These are phyloP conservation scores for Drosophila erecta DNA, from an alignment of 1,140 invertebrate genomes.

Conservation along the genomic window DNA sequence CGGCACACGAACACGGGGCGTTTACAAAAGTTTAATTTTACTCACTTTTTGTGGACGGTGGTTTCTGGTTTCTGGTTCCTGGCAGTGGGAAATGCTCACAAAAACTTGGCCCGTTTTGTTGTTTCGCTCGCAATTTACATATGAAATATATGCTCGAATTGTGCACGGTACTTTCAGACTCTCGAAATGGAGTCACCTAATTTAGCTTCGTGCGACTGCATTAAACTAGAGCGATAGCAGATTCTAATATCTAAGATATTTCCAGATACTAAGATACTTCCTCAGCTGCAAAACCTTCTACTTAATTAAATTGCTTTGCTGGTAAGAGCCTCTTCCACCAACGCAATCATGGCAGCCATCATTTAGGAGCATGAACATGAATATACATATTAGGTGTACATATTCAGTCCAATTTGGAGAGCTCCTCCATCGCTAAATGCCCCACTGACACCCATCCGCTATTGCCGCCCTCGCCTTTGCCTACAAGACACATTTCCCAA, in stretches of 20 bases:
- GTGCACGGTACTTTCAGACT: background rate
- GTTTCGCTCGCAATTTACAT: constrained; percentile 17
- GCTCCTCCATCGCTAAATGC: constrained; percentile 28
- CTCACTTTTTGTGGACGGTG: constrained; percentile 51
- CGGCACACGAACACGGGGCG: constrained; percentile 76
- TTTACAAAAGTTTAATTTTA: constrained; percentile 78
- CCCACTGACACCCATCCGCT: constrained; percentile 41
- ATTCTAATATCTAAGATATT: too few relatives aligned
- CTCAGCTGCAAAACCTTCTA: background rate
- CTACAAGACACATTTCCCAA: constrained; percentile 22
- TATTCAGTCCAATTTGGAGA: constrained; percentile 3
- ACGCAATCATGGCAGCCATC: constrained; percentile 1
- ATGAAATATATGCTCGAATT: background rate
- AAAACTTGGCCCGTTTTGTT: constrained; percentile 16
- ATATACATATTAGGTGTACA: constrained; percentile 19
- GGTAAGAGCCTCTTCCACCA: background rate
- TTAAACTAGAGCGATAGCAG: too few relatives aligned
- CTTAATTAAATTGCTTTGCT: constrained; percentile 3
- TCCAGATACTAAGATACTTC: background rate
- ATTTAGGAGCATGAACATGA: constrained; percentile 17
- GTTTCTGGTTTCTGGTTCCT: constrained; percentile 1
- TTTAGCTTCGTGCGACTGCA: background rate
- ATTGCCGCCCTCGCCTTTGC: constrained; percentile 4
- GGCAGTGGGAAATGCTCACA: constrained; percentile 5
- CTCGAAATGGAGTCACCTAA: background rate